Evolutionary conservation across 2,888 invertebrate genomes (phyloP).

Genomic region (Bugula neritina): DNA sequence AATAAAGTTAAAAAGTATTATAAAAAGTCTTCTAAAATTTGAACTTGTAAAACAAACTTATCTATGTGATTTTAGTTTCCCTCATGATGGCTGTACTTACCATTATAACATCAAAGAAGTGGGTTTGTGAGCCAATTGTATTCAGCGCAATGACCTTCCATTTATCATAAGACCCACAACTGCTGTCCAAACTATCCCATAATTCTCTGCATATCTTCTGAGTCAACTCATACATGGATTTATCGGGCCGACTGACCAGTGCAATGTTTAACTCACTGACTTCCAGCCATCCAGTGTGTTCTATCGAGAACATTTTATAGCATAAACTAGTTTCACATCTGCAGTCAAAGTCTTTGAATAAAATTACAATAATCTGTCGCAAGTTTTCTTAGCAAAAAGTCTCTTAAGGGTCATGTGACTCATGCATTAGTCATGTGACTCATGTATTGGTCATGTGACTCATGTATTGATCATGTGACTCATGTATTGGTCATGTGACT

Average conservation of each 20-base stretch:
- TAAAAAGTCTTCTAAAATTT: too few species aligned
- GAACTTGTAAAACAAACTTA: too few species aligned
- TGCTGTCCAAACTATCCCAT: neutral
- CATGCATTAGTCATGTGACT: neutral
- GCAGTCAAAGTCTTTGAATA: neutral
- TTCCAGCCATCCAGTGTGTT: neutral
- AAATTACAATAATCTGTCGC: neutral
- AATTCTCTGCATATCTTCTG: neutral
- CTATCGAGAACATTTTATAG: neutral
- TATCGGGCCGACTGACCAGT: neutral
- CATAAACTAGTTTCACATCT: neutral
- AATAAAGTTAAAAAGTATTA: too few species aligned
- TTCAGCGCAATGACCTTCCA: constrained; percentile 1
- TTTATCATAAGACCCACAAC: neutral
- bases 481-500: too few species aligned
- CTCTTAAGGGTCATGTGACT: neutral
- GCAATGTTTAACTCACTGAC: neutral
- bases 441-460: neutral
- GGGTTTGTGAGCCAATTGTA: neutral
- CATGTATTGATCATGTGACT: too few species aligned
- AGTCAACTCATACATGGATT: neutral
- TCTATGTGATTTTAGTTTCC: too few species aligned
- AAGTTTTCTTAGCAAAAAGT: neutral
- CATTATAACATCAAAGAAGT: constrained; percentile 12
- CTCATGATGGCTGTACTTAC: too few species aligned